Base-by-base conservation (phyloP, 2,888 invertebrate species). In the Maniola hyperantus region DNA sequence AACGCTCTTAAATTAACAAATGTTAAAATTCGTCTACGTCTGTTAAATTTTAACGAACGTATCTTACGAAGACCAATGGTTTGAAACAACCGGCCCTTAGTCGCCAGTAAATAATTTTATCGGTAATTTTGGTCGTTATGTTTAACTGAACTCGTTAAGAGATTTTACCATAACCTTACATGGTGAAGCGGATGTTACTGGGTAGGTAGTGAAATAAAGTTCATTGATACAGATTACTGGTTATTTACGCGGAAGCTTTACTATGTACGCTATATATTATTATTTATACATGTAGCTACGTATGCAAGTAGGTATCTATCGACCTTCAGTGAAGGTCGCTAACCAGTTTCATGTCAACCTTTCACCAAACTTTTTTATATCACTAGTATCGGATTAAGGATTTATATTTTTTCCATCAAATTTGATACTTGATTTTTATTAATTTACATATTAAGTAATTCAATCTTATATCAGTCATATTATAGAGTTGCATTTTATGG, bases 241-340 rank as follows among this genome's bases (percentile, higher is more conserved):
- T 59, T 58, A 63, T 48, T 44, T 64, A 69, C 60, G n/a, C 66
- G 69, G 69, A 69, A 69, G 51, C 26, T 51, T 36, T 36, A 36
- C 18, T 50, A 60, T 68, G n/a, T 63, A 48, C 13, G 18, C 39
- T 36, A 59, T 26, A 48, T 51, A 62, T 34, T 20, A 50, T 20
- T 34, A 39, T 39, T 11, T 54, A 54, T 60, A 18, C 15, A 2
- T n/a, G 7, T 46, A 58, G n/a, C n/a, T 64, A 60, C 10, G 50
- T 36, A 11, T 10, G 10, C 4, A 26, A 26, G 26, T 26, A 59
- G n/a, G 11, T 36, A 34, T 53, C 20, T 8, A 50, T 46, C 50
- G 67, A 67, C 73, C 73, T 71, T 71, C 50, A 64, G 34, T 53
- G 67, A 74, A 73, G 74, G 75, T 71, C 65, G 50, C 64, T 65